phyloP scores from a whole-genome alignment of 2,888 invertebrate species.

The Therioaphis trifolii region DNA sequence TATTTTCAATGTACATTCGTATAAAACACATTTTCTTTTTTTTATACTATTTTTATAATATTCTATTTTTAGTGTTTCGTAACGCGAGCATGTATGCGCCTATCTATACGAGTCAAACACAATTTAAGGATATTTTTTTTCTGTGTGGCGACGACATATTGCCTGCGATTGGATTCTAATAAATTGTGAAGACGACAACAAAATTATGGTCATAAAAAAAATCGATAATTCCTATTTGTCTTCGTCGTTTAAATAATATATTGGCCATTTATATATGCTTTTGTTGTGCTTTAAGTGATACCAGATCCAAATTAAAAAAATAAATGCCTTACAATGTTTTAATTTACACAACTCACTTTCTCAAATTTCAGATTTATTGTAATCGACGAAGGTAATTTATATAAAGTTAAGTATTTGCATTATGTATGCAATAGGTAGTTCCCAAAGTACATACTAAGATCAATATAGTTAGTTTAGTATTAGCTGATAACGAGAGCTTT shows the following conservation, averaged over 20 bases:
- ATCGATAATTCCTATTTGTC: slow-evolving; percentile 55
- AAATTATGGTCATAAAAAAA: slow-evolving; percentile 35
- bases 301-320: not conserved
- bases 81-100: not conserved
- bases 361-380: no score
- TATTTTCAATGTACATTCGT: no score
- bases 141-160: not conserved
- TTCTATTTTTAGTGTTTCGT: not conserved
- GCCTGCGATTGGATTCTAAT: slow-evolving; percentile 19
- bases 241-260: slow-evolving; percentile 40
- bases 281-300: not conserved
- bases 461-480: no score
- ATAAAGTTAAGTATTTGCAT: not conserved
- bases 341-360: not conserved
- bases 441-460: no score
- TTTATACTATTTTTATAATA: not conserved
- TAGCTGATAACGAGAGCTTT: no score
- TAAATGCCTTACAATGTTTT: not conserved
- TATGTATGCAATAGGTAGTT: no score
- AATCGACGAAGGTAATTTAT: no score
- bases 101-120: not conserved
- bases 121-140: not conserved
- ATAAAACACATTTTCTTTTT: no score
- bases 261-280: not conserved
- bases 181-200: slow-evolving; percentile 40